Percentiles rank a stretch among this genome's conserved stretches.
Conservation (phyloP, 2,888 invertebrate species). For the Drosophila anceps region DNA sequence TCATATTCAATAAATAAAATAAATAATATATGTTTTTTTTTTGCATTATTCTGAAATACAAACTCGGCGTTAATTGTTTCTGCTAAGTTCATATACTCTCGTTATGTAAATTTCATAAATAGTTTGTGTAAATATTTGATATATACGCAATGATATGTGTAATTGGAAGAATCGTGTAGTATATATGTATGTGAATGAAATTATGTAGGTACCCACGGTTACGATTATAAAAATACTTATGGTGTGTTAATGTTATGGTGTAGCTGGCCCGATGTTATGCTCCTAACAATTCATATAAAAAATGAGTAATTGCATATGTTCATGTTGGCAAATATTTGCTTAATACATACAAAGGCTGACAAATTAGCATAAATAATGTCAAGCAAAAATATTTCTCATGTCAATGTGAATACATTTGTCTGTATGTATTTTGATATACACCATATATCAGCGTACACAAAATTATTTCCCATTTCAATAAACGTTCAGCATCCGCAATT, state of each 20-base stretch:
- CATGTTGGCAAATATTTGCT: conserved; percentile 1
- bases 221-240: conserved; percentile 42
- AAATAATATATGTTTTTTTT: conserved; percentile 31
- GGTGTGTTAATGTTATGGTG: conserved; percentile 5
- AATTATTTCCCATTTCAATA: conserved; percentile 13
- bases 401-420: background rate
- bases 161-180: conserved; percentile 67
- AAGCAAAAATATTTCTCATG: background rate
- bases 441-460: background rate
- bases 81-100: conserved; percentile 32
- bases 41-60: conserved; percentile 19
- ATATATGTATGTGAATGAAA: conserved; percentile 50
- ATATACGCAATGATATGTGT: conserved; percentile 78
- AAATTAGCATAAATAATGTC: background rate
- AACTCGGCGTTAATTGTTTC: conserved; percentile 28
- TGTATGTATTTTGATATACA: background rate
- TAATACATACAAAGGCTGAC: background rate
- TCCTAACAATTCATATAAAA: conserved; percentile 8
- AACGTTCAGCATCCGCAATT: conserved; percentile 1
- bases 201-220: conserved; percentile 50
- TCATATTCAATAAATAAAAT: conserved; percentile 38
- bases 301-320: conserved; percentile 2
- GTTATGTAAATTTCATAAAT: conserved; percentile 37
- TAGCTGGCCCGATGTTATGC: background rate
- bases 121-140: conserved; percentile 52